A percentile compares a stretch with the other conserved stretches of the same genome.
These are phyloP conservation scores for Leptinotarsa juncta DNA, from an alignment of 2,888 invertebrate genomes.

Conservation along the genomic window DNA sequence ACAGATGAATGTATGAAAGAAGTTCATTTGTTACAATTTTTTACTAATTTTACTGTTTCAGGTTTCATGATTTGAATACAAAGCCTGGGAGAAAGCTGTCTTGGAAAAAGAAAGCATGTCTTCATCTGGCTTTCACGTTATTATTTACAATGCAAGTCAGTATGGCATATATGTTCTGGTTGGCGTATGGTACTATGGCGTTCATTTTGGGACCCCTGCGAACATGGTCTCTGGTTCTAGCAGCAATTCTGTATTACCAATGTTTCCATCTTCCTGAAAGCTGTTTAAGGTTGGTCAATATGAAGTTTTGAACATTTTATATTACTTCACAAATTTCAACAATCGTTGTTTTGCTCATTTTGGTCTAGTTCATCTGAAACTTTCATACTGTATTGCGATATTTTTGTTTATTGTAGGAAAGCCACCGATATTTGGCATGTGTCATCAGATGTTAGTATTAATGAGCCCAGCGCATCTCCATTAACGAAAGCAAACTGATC, in stretches of 20 bases:
- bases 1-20: neutral
- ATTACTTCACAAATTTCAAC: no score
- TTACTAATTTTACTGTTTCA: neutral
- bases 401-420: conserved; percentile 40
- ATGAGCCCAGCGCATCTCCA: conserved; percentile 27
- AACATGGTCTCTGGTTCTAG: conserved; percentile 82
- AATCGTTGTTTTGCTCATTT: no score
- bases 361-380: neutral
- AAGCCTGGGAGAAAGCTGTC: neutral
- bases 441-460: conserved; percentile 28
- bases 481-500: conserved; percentile 38
- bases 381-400: neutral
- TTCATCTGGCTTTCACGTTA: neutral
- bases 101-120: neutral
- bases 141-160: conserved; percentile 66
- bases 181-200: conserved; percentile 83
- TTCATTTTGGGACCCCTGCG: conserved; percentile 82
- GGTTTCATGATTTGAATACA: conserved; percentile 5
- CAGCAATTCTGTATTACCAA: conserved; percentile 76
- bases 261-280: conserved; percentile 72
- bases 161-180: conserved; percentile 82
- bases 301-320: neutral
- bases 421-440: conserved; percentile 45
- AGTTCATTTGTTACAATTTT: neutral
- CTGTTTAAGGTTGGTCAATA: conserved; percentile 69